Evolutionary conservation across 1,140 invertebrate species (phyloP), one percentile per base, ranked within the genome.

Genomic region (Pseudomyrmex dendroicus): DNA sequence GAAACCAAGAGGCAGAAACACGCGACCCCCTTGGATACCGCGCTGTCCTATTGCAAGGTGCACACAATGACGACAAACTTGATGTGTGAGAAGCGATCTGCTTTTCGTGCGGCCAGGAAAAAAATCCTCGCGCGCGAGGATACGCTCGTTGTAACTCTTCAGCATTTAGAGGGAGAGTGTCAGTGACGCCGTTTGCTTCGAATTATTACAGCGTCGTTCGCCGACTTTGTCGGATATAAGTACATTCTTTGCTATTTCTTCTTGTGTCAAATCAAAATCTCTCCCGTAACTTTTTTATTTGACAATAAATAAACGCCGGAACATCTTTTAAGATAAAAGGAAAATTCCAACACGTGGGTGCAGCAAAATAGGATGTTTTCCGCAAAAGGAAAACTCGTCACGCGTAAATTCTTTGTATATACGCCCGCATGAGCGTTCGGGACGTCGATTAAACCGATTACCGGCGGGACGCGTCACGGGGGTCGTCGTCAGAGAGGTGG

Each of bases 401-500:
- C 44, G 9, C 12, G 64, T 15, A 13, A 68, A 48, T 70, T 20
- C 54, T 70, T 46, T 12, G 56, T 67, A 17, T 22, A 78, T 44
- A n/a, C 13, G n/a, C 46, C 20, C 50, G n/a, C 20, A 10, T n/a
- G 17, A 52, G 67, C 54, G 70, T 64, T 46, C 84, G 70, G 86
- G 52, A 87, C 85, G 61, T 80, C 85, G 84, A 89, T 89, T 89
- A 88, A 73, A 74, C 63, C 57, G 88, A 89, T 89, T 89, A 89
- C 46, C 64, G 12, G 10, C 48, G 56, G 73, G 82, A 83, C 84
- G 73, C 57, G 73, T 66, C 15, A 56, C 61, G 68, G 57, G 12
- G 12, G 22, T 54, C 48, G 50, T 57, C 46, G 67, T 35, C 35
- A 35, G 35, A 35, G 70, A 86, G 78, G 83, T 61, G 54, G 73